A percentile compares a stretch with the other conserved stretches of the same genome.
These are phyloP conservation scores for Drosophila eohydei DNA, from an alignment of 2,888 invertebrate species.

Conservation along the genomic window DNA sequence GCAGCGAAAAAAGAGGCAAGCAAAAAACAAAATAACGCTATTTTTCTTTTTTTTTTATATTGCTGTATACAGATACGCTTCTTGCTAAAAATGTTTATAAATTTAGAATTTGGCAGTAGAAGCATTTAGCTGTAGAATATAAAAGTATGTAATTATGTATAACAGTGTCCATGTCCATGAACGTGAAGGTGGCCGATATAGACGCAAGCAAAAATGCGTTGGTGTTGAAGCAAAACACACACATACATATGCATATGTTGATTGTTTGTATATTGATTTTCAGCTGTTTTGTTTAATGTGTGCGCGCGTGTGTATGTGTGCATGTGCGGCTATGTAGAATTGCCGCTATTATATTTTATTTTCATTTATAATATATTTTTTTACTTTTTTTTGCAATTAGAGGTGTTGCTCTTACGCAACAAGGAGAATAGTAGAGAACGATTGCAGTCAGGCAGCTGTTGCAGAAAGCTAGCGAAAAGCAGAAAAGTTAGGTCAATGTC, in stretches of 20 bases:
- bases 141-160: background rate
- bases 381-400: conserved; percentile 1
- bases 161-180: conserved; percentile 65
- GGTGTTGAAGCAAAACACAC: conserved; percentile 15
- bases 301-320: background rate
- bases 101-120: conserved; percentile 54
- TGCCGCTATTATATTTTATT: conserved; percentile 16
- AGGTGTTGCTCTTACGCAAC: conserved; percentile 60
- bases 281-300: conserved; percentile 51
- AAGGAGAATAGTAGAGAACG: conserved; percentile 5
- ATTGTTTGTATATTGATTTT: conserved; percentile 60
- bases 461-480: conserved; percentile 29
- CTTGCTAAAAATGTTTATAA: conserved; percentile 41
- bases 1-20: conserved; percentile 56
- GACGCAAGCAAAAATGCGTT: conserved; percentile 24
- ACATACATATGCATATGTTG: background rate
- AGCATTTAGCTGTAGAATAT: conserved; percentile 1
- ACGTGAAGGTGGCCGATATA: conserved; percentile 63
- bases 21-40: conserved; percentile 25
- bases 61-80: background rate
- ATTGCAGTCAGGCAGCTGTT: conserved; percentile 40
- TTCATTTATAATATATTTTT: background rate
- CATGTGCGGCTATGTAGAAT: background rate
- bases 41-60: conserved; percentile 17
- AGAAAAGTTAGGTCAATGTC: conserved; percentile 69